Base-by-base conservation (phyloP, 2,113 vertebrate genomes). In the Noturus placidus region DNA sequence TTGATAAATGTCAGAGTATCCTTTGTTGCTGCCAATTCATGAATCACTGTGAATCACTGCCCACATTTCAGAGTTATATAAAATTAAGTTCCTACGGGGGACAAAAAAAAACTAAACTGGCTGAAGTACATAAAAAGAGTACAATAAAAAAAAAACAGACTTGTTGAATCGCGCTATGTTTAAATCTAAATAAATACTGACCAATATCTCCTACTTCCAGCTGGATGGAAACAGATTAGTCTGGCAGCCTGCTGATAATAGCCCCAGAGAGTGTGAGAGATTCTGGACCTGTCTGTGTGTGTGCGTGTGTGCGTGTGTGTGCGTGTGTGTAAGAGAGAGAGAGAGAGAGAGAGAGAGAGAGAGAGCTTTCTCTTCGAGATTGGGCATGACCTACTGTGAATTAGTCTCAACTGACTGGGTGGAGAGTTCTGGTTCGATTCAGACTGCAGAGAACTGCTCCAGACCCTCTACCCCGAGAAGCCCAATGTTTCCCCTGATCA, bases 331-430 rank as follows among this genome's bases (percentile, higher is more conserved):
- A n/a, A n/a, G n/a, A n/a, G n/a, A n/a, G n/a, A n/a, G n/a, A n/a
- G n/a, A n/a, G n/a, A n/a, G n/a, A n/a, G n/a, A n/a, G n/a, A n/a
- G n/a, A n/a, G n/a, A n/a, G n/a, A n/a, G 72, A 17, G n/a, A 84
- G 33, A 88, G 65, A 81, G 92, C 89, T 92, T 91, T 92, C 83
- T 80, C 89, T 91, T 93, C 93, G 90, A 91, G 93, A 88, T 89
- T 80, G 84, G 85, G 54, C 87, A 89, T 93, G 91, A 92, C 93
- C 93, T 93, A 91, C 90, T 91, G 93, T 57, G 92, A 93, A 94
- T 93, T 94, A 94, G 93, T 92, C 91, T 92, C 92, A 89, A 91
- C 91, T 94, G 94, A 95, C 93, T 92, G 92, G 79, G 89, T 90
- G 90, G 87, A 93, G 89, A 92, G 77, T 87, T 91, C 90, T 70